Evolutionary conservation across 2,888 invertebrate species (phyloP), one percentile per base, ranked within the genome.

Genomic region (Geotrupes spiniger): DNA sequence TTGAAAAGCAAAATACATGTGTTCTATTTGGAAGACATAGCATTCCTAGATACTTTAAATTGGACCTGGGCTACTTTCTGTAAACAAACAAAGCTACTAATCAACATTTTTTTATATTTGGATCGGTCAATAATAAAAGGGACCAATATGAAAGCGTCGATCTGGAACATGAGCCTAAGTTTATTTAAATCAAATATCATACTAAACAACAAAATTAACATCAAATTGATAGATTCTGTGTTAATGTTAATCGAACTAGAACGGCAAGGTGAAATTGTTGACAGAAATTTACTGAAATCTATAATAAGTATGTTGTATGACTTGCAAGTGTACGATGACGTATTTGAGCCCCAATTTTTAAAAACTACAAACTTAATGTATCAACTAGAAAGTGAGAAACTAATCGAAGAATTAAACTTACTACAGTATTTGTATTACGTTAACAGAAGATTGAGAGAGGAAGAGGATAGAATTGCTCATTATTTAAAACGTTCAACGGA

Each of bases 131-230:
- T 93, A 72, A 92, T 96, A 38, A 78, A 96, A 46, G 92, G 95
- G 68, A 94, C 92, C 72, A 88, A 93, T 57, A 83, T 89, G 49
- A 89, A 95, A 66, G 84, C 89, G 62, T 95, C 96, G 48, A 89
- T 96, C 70, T 96, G 95, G 93, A 93, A 94, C 69, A 91, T 95
- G 88, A 94, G 94, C 43, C 75, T 95, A 61, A 91, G 93, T 68
- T 75, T 94, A 64, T 97, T 97, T 76, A 84, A 94, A 51, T 84
- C 86, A 61, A 89, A 94, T 70, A 92, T 97, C 66, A 89, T 93
- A 37, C 80, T 91, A 71, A 89, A 92, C 70, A 82, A 82, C 14
- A 75, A 87, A 28, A 90, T 96, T 11, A 91, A 93, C 73, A 86
- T 85, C 9, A 82, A 91, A 53, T 88, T 93, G 0, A 89, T 95